These are phyloP conservation scores for Morinoia aosen DNA, from an alignment of 2,888 invertebrate species.

Conservation along the genomic window DNA sequence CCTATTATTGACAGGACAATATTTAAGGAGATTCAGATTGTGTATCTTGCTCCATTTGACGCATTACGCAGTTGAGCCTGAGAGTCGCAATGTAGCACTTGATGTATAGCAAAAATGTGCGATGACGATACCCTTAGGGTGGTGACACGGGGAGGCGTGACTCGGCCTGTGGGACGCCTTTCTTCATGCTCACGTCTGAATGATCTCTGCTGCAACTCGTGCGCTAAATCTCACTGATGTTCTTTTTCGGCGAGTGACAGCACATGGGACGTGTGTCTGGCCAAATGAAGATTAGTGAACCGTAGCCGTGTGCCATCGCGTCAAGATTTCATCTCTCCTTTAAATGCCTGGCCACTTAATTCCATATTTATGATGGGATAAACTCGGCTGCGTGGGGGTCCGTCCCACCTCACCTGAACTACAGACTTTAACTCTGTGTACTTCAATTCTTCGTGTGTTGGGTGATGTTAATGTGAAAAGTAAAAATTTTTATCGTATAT, in stretches of 20 bases:
- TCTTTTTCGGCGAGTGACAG: background rate
- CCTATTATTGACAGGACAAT: background rate
- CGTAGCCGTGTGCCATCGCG: background rate
- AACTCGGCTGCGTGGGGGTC: background rate
- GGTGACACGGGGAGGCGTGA: background rate
- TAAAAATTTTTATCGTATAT: background rate
- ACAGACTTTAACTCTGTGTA: background rate
- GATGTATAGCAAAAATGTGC: background rate
- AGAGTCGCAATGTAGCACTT: background rate
- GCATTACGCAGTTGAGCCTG: background rate
- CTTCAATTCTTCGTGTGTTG: background rate
- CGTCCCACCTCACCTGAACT: background rate
- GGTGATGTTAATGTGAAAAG: background rate
- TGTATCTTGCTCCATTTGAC: background rate
- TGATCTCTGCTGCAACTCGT: background rate
- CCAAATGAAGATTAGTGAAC: constrained; percentile 15
- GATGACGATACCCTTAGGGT: background rate
- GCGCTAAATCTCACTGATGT: constrained; percentile 15
- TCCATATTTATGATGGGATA: background rate
- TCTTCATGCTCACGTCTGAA: background rate
- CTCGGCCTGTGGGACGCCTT: background rate
- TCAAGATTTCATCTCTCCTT: constrained; percentile 24
- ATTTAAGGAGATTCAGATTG: background rate
- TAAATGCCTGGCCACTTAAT: background rate
- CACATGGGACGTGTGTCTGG: background rate